Percentiles rank a stretch among this genome's conserved stretches.
These are phyloP conservation scores for Euclidia mi DNA, from an alignment of 2,888 invertebrate genomes.

Conservation along the genomic window DNA sequence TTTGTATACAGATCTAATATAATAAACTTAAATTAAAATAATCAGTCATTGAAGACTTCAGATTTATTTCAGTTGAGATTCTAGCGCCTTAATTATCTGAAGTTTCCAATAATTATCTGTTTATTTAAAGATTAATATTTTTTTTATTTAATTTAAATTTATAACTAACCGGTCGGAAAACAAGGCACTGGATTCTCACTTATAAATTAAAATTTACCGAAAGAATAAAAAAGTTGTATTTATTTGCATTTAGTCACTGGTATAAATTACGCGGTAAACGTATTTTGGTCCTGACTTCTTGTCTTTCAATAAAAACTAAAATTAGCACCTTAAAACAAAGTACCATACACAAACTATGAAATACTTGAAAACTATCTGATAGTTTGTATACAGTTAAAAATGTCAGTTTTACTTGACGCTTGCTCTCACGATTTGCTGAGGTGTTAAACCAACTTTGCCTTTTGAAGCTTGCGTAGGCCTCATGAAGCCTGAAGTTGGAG, in stretches of 20 bases:
- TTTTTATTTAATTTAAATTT: conserved; percentile 59
- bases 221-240: conserved; percentile 17
- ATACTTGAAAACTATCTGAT: conserved; percentile 24
- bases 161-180: conserved; percentile 53
- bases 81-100: conserved; percentile 83
- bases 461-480: conserved; percentile 96
- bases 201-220: conserved; percentile 36
- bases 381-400: conserved; percentile 26
- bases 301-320: conserved; percentile 33
- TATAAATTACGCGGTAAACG: conserved; percentile 33
- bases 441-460: conserved; percentile 89
- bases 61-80: conserved; percentile 81
- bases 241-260: conserved; percentile 34
- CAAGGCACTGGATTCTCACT: conserved; percentile 55
- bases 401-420: conserved; percentile 71
- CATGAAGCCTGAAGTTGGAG: conserved; percentile 92
- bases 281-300: conserved; percentile 37
- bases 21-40: conserved; percentile 62
- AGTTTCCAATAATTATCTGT: conserved; percentile 80
- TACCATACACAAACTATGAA: conserved; percentile 33
- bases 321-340: conserved; percentile 48
- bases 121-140: conserved; percentile 65
- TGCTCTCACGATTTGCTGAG: conserved; percentile 72
- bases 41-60: conserved; percentile 89
- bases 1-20: conserved; percentile 79